phyloP scores from a whole-genome alignment of 2,113 vertebrate species.

The Centropristis striata region DNA sequence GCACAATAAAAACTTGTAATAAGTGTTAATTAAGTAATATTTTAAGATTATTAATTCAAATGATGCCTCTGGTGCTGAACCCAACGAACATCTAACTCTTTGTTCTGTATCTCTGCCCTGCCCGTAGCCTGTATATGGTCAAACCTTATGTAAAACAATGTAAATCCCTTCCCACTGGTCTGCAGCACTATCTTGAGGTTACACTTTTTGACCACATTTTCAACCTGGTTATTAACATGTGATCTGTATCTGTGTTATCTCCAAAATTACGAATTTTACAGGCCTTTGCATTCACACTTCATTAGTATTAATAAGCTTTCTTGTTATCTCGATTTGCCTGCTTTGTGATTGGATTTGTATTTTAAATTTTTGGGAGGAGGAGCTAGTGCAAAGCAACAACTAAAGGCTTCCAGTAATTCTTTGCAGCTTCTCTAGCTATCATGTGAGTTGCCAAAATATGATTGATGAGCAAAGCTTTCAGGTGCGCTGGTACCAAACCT shows the following conservation, averaged over 20 bases:
- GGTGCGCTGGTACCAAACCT: too few relatives aligned
- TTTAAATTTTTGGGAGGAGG: neutral
- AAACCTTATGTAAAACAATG: neutral
- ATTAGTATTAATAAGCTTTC: neutral
- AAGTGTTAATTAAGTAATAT: neutral
- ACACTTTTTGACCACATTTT: neutral
- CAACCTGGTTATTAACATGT: neutral
- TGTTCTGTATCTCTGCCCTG: neutral
- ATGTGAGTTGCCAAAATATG: too few relatives aligned
- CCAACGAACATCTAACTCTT: too few relatives aligned
- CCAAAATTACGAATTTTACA: neutral
- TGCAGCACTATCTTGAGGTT: neutral
- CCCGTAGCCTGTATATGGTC: neutral
- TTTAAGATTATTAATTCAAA: neutral
- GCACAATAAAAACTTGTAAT: neutral
- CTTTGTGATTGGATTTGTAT: neutral
- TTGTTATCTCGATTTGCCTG: neutral
- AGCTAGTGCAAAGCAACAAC: neutral
- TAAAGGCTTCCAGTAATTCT: neutral
- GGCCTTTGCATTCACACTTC: neutral
- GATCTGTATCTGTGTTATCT: conserved; percentile 15
- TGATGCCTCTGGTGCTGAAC: neutral
- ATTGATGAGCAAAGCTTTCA: neutral
- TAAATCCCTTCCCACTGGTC: neutral
- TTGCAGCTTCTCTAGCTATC: neutral